phyloP scores from a whole-genome alignment of 2,113 vertebrate species.

The Gopherus flavomarginatus region DNA sequence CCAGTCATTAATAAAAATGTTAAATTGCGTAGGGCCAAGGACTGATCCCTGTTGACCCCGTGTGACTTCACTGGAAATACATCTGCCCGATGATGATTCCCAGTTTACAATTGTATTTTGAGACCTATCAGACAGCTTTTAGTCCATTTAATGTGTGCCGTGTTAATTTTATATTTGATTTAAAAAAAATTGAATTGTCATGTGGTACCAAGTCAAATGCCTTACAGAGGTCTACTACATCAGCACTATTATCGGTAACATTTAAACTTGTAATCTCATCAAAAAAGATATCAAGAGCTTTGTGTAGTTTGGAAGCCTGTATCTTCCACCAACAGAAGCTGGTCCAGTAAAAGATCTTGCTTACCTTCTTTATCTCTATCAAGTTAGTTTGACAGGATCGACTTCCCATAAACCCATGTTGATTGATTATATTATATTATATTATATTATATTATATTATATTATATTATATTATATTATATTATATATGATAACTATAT shows the following conservation, averaged over 20 bases:
- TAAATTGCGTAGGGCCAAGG: background rate
- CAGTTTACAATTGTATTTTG: background rate
- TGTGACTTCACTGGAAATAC: background rate
- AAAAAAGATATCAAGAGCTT: background rate
- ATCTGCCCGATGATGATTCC: background rate
- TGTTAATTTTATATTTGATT: background rate
- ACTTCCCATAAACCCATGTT: background rate
- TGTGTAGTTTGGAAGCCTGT: background rate
- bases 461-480: no score
- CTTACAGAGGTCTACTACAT: background rate
- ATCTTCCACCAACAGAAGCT: background rate
- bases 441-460: no score
- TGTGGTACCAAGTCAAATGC: background rate
- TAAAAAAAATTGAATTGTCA: background rate
- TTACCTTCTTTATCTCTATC: background rate
- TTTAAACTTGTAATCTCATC: background rate
- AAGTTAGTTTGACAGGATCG: background rate
- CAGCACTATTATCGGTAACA: background rate
- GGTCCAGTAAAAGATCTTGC: background rate
- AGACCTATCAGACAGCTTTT: background rate
- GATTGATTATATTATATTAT: background rate
- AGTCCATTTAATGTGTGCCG: background rate
- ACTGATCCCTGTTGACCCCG: background rate
- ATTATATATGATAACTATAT: no score
- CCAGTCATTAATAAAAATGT: background rate